These are phyloP conservation scores for Platycnemis pennipes DNA, from an alignment of 2,888 invertebrate species.

Conservation along the genomic window DNA sequence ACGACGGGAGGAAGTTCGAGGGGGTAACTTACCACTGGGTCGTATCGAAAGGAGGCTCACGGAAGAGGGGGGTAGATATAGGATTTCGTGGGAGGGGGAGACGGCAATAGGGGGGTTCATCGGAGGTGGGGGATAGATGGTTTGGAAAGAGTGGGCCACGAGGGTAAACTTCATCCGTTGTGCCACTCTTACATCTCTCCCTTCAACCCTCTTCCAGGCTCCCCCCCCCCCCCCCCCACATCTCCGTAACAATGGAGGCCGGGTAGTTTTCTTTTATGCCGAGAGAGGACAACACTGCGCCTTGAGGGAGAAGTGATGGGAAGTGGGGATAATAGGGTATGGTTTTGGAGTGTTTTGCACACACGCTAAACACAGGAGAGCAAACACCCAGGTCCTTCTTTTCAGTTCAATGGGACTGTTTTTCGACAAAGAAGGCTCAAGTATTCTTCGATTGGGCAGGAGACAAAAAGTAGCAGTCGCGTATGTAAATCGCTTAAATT, in stretches of 20 bases:
- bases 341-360: slow-evolving; percentile 2
- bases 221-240: not conserved
- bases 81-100: not conserved
- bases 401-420: not conserved
- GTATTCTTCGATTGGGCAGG: not conserved
- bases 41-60: no score
- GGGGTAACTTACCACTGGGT: not conserved
- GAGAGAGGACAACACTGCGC: slow-evolving; percentile 1
- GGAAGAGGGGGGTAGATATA: not conserved
- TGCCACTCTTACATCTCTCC: not conserved
- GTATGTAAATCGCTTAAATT: not conserved
- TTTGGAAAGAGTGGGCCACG: slow-evolving; percentile 41
- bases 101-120: not conserved
- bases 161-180: slow-evolving; percentile 20
- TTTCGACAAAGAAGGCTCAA: not conserved
- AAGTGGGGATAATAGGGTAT: not conserved
- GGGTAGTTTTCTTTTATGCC: slow-evolving; percentile 34
- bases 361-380: not conserved
- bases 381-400: not conserved
- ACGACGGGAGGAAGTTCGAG: not conserved
- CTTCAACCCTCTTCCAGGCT: not conserved
- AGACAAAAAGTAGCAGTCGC: not conserved
- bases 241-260: not conserved
- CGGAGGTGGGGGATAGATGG: not conserved
- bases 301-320: slow-evolving; percentile 23